Percentiles rank a stretch among this genome's conserved stretches.
Evolutionary conservation across 2,113 vertebrate genomes (phyloP).

Genomic region (Romanogobio albipinnatus): DNA sequence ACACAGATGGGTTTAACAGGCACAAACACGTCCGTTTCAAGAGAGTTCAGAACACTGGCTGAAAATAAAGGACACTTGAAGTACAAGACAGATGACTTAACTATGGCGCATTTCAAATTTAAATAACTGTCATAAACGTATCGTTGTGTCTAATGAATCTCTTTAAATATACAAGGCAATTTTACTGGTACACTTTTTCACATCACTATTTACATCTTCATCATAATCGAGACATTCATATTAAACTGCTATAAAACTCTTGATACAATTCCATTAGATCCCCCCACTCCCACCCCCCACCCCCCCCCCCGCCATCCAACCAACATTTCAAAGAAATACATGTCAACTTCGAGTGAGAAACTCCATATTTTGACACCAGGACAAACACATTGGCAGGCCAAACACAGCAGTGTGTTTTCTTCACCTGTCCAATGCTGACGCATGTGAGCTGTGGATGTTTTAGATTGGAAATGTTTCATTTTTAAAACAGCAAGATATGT

Average conservation of each 20-base stretch:
- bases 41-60: not conserved
- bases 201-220: constrained; percentile 76
- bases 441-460: not conserved
- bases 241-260: constrained; percentile 66
- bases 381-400: constrained; percentile 71
- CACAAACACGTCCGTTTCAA: not conserved
- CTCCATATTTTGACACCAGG: constrained; percentile 76
- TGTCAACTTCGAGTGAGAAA: constrained; percentile 52
- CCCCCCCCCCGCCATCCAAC: not conserved
- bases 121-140: not conserved
- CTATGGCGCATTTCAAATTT: not conserved
- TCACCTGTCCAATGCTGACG: constrained; percentile 42
- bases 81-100: not conserved
- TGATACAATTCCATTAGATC: not conserved
- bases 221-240: constrained; percentile 49
- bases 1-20: constrained; percentile 20
- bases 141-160: not conserved
- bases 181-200: constrained; percentile 53
- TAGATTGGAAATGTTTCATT: not conserved
- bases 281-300: no score
- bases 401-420: constrained; percentile 68
- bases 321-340: not conserved
- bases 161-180: constrained; percentile 24
- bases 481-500: not conserved
- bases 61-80: constrained; percentile 21